phyloP scores from a whole-genome alignment of 1,140 invertebrate genomes.

The Hyposmocoma kahamanoa region DNA sequence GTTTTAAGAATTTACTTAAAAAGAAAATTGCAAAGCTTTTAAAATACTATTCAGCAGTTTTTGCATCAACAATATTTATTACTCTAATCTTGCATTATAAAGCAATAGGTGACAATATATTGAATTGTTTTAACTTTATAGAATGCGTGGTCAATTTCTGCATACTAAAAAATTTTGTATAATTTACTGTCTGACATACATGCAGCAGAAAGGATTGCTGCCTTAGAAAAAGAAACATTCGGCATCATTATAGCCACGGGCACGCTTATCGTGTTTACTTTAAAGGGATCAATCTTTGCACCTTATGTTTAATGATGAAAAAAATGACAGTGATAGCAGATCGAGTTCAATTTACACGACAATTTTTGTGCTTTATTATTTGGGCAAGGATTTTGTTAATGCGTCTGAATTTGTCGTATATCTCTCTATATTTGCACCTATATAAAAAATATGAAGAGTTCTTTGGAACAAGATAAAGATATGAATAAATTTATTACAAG shows the following conservation, averaged over 20 bases:
- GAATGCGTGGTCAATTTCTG: neutral
- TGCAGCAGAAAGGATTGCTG: neutral
- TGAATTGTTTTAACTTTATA: neutral
- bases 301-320: neutral
- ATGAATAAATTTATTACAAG: too few species aligned
- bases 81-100: neutral
- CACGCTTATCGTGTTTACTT: neutral
- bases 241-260: neutral
- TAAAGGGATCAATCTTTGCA: neutral
- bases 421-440: too few species aligned
- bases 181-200: neutral
- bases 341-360: too few species aligned
- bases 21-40: neutral
- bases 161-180: neutral
- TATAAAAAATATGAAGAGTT: too few species aligned
- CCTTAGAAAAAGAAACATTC: neutral
- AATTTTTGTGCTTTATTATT: too few species aligned
- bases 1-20: neutral
- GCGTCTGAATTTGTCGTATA: too few species aligned
- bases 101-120: neutral
- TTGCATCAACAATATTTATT: neutral
- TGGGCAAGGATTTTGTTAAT: too few species aligned
- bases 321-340: neutral
- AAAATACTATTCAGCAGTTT: neutral
- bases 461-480: too few species aligned